Base-by-base conservation (phyloP, 2,797 vertebrate genomes). In the Microcaecilia unicolor region DNA sequence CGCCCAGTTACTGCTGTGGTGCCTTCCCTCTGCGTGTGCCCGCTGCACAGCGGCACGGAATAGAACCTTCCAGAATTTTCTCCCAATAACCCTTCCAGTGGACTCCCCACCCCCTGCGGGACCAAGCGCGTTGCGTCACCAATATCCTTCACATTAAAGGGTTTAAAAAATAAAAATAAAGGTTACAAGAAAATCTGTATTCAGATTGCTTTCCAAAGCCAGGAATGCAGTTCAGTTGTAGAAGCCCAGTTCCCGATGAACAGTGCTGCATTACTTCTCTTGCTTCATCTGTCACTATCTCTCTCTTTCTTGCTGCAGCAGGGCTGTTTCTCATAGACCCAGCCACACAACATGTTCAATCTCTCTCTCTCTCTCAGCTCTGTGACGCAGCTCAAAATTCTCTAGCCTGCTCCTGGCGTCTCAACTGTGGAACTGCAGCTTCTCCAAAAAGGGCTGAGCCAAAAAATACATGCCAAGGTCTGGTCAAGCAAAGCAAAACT, bases 301-400 rank as follows among this genome's bases (percentile, higher is more conserved):
- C 64, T 67, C 68, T 54, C 61, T 55, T 55, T 76, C 81, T 74
- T 76, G 79, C 84, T 83, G 82, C 85, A 87, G 82, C 81, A 80
- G 72, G 79, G 83, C 67, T 85, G 84, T 84, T 87, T 74, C 80
- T 78, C 72, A 81, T 76, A 81, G 83, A 80, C 75, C 81, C 83
- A 76, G 71, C 64, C 55, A 75, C 59, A 66, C 71, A 76, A 83
- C 81, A 76, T 73, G 74, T 84, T 81, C 65, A 65, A 67, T 42
- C 62, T 56, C 29, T 61, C 67, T 64, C 72, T 70, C 79, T 76
- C 77, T 72, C 84, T 76, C 74, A 85, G 83, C 75, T 82, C 84
- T 94, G 90, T 98, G 95, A 98, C 93, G 95, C 95, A 98, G 93
- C 91, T 94, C 80, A 92, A 94, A 93, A 95, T 98, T 97, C 92